These are phyloP conservation scores for Cephalopachus bancanus DNA, from an alignment of 2,797 vertebrate genomes.

Conservation along the genomic window DNA sequence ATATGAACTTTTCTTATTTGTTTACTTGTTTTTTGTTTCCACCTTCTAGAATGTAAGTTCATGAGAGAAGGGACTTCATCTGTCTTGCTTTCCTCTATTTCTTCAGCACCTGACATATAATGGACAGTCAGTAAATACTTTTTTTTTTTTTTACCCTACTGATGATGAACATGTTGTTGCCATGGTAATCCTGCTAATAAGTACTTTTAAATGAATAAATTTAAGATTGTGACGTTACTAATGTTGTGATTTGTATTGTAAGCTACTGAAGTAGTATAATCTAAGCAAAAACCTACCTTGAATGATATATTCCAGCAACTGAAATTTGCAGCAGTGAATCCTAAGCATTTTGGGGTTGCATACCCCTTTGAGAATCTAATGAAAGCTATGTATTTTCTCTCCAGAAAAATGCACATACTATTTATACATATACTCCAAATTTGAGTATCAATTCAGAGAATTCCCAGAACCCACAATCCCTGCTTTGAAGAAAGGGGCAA, in stretches of 20 bases:
- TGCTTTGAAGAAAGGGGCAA: neutral
- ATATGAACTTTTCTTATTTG: neutral
- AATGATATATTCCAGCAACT: neutral
- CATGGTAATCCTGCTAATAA: too few species aligned
- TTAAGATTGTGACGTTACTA: slow-evolving; percentile 20
- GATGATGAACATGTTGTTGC: too few species aligned
- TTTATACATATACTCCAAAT: neutral
- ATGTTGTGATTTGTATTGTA: neutral
- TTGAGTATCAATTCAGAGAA: slow-evolving; percentile 33
- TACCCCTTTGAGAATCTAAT: neutral
- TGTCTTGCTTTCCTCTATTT: slow-evolving; percentile 8
- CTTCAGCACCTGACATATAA: neutral
- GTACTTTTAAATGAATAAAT: neutral
- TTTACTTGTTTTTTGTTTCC: neutral
- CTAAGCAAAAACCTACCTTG: slow-evolving; percentile 12
- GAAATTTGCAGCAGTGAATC: slow-evolving; percentile 36
- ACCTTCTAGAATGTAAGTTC: neutral
- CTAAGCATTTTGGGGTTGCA: neutral
- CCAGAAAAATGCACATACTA: neutral
- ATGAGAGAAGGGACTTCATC: neutral
- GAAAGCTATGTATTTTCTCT: slow-evolving; percentile 43
- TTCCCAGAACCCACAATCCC: neutral
- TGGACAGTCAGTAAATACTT: neutral
- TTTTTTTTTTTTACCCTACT: too few species aligned
- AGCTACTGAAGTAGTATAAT: neutral